A percentile compares a stretch with the other conserved stretches of the same genome.
Evolutionary conservation across 2,113 vertebrate species (phyloP).

Genomic region (Tetraodon nigroviridis): DNA sequence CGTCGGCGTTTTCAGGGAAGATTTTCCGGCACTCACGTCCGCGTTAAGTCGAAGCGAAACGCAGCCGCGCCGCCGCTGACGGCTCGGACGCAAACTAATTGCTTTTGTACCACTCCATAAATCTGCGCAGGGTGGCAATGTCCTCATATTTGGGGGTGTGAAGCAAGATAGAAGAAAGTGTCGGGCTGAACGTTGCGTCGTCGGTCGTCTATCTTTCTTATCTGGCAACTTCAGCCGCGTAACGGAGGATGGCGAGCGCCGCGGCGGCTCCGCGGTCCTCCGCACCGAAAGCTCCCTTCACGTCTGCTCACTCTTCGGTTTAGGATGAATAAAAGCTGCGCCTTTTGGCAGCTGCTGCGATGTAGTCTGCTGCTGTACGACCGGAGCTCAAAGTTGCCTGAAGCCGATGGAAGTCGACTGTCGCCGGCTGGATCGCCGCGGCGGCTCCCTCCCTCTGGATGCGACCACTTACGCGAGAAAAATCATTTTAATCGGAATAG

Average conservation of each 20-base stretch:
- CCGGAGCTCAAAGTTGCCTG: conserved; percentile 60
- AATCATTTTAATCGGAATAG: conserved; percentile 3
- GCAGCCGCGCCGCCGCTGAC: conserved; percentile 53
- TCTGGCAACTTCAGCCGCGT: conserved; percentile 68
- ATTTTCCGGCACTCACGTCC: conserved; percentile 54
- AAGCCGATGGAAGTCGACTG: conserved; percentile 35
- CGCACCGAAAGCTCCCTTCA: conserved; percentile 51
- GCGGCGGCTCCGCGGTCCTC: conserved; percentile 66
- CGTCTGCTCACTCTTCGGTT: conserved; percentile 28
- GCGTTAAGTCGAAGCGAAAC: conserved; percentile 56
- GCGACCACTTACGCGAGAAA: conserved; percentile 39
- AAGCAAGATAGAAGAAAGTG: conserved; percentile 43
- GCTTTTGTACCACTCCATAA: conserved; percentile 71
- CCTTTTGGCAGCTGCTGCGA: conserved; percentile 53
- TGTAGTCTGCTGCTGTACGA: conserved; percentile 62
- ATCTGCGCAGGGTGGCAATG: conserved; percentile 62
- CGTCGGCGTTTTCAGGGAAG: conserved; percentile 39
- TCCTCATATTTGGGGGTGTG: conserved; percentile 55
- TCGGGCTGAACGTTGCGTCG: conserved; percentile 46
- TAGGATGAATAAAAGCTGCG: conserved; percentile 41
- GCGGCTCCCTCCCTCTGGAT: conserved; percentile 15
- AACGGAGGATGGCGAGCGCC: conserved; percentile 40
- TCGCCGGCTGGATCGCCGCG: conserved; percentile 38
- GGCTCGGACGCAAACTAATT: conserved; percentile 68
- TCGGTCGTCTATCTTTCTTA: conserved; percentile 36